These are phyloP conservation scores for Exocentrus adspersus DNA, from an alignment of 2,888 invertebrate genomes.

Conservation along the genomic window DNA sequence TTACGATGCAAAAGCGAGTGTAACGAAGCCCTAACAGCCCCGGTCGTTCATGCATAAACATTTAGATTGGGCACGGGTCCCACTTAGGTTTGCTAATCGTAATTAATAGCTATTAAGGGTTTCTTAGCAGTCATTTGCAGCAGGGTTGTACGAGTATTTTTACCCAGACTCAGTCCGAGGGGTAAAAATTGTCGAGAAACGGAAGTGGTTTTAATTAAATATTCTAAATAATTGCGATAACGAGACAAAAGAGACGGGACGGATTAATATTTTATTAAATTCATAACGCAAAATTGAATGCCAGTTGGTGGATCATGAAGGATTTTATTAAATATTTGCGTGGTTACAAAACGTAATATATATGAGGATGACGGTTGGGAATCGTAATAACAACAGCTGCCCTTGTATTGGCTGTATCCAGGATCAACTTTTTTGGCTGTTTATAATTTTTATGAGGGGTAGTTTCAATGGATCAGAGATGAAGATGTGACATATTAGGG, in stretches of 20 bases:
- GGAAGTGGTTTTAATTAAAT: neutral
- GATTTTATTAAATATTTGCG: neutral
- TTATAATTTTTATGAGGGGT: too few species aligned
- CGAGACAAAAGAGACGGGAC: neutral
- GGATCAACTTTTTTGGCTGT: too few species aligned
- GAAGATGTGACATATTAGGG: too few species aligned
- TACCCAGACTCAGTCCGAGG: neutral
- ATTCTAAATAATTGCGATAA: neutral
- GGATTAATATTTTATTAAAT: neutral
- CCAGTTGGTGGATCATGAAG: neutral
- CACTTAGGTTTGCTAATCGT: conserved; percentile 5
- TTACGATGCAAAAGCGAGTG: conserved; percentile 20
- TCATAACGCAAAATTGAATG: neutral
- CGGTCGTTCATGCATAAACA: conserved; percentile 22
- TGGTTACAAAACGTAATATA: neutral
- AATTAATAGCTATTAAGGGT: conserved; percentile 14
- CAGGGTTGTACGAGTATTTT: neutral
- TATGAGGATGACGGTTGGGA: neutral
- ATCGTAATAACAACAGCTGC: too few species aligned
- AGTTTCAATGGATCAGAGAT: too few species aligned
- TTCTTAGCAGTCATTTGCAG: conserved; percentile 6
- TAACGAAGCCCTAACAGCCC: conserved; percentile 13
- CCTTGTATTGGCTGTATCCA: too few species aligned
- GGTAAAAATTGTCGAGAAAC: too few species aligned
- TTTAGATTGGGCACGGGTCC: conserved; percentile 4